phyloP scores from a whole-genome alignment of 2,113 vertebrate species.

The Semnopithecus entellus region DNA sequence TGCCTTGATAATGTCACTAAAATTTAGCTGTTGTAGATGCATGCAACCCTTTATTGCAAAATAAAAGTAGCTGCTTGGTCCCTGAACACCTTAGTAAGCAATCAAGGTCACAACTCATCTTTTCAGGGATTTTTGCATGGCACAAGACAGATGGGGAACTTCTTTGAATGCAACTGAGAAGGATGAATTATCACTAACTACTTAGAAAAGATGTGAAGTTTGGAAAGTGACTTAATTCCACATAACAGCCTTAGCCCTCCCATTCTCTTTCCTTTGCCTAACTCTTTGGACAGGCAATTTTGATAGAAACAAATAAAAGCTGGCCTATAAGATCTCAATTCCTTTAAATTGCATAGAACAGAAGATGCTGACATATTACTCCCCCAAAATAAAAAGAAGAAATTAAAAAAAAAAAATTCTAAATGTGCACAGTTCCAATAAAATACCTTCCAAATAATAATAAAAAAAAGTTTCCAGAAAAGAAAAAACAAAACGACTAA shows the following conservation, averaged over 20 bases:
- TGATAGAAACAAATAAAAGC: neutral
- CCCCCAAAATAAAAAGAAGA: neutral
- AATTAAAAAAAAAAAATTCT: too few relatives aligned
- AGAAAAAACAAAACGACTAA: neutral
- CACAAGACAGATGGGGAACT: neutral
- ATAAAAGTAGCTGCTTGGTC: neutral
- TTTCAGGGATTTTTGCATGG: neutral
- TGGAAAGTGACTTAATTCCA: neutral
- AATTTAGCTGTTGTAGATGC: neutral
- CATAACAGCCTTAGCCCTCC: neutral
- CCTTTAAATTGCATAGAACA: neutral
- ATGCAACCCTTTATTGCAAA: neutral
- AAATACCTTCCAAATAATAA: too few relatives aligned
- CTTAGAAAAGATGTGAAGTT: neutral
- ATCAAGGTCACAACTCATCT: neutral
- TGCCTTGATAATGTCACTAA: neutral
- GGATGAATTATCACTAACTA: neutral
- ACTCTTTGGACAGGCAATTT: neutral
- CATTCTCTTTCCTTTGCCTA: neutral
- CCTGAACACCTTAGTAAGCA: neutral
- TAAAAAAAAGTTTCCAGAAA: neutral
- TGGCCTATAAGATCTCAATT: neutral
- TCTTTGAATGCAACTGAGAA: neutral
- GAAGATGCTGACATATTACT: neutral
- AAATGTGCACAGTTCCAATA: too few relatives aligned